Conservation (phyloP, 2,888 invertebrate species). For the Harpagoxenus sublaevis region DNA sequence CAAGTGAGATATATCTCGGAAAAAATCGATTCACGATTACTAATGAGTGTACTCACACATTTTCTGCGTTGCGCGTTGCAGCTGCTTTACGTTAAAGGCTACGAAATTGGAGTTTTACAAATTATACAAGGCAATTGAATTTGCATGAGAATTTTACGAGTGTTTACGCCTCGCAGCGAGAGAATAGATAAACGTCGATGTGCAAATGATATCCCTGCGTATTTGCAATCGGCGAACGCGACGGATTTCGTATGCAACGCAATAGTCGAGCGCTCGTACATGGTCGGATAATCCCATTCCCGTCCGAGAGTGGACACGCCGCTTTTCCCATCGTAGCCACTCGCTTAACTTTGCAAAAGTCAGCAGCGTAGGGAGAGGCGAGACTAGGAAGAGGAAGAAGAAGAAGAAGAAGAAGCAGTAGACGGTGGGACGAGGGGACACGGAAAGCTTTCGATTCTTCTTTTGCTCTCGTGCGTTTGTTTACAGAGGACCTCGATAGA, state of each 20-base stretch:
- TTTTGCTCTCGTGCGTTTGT: slow-evolving; percentile 74
- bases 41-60: no score
- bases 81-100: not conserved
- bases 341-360: slow-evolving; percentile 65
- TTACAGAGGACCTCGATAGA: slow-evolving; percentile 70
- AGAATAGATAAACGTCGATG: slow-evolving; percentile 26
- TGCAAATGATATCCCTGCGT: slow-evolving; percentile 28
- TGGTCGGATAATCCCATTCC: slow-evolving; percentile 60
- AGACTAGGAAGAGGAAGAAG: not conserved
- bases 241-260: slow-evolving; percentile 42
- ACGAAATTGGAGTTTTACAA: not conserved
- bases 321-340: slow-evolving; percentile 50
- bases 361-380: slow-evolving; percentile 33
- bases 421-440: slow-evolving; percentile 9
- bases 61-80: not conserved
- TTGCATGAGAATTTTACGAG: slow-evolving; percentile 6
- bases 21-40: not conserved
- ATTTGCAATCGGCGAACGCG: slow-evolving; percentile 29
- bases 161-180: not conserved
- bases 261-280: slow-evolving; percentile 42
- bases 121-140: not conserved
- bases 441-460: slow-evolving; percentile 71
- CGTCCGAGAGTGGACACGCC: slow-evolving; percentile 51
- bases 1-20: not conserved
- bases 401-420: slow-evolving; percentile 6